Base-by-base conservation (phyloP, 2,113 vertebrate species). In the Tragelaphus scriptus region DNA sequence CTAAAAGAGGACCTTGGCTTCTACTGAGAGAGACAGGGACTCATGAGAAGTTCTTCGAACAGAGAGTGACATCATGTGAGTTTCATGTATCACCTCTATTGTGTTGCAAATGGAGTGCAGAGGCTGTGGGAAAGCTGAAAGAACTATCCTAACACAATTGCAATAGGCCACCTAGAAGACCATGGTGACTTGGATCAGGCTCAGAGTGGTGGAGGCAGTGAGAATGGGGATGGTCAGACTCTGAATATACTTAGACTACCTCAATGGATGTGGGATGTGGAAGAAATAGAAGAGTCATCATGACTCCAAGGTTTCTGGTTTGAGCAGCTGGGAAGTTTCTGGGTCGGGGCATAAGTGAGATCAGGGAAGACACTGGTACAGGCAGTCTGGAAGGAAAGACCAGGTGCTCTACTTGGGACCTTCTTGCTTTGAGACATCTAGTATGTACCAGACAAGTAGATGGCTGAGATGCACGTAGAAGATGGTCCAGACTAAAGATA, bases 201-300 rank as follows among this genome's bases (percentile, higher is more conserved):
- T 91, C 0, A 0, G 47, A 65, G n/a, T 8, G 40, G 30, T 36
- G 25, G 80, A 94, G 16, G 30, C 32, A 79, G 36, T 26, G 17
- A 75, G 84, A 53, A n/a, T 40, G 47, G 15, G 25, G 25, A 36
- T 2, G 51, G 56, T 90, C 44, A 81, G 61, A 82, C 40, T 55
- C 80, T 82, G 21, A 28, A 80, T 12, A 86, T 19, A 44, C 71
- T 68, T 86, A n/a, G 58, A 58, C n/a, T 71, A 4, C 58, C 56
- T 93, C 85, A 58, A 23, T 49, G 28, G 40, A 49, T 49, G 25
- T 51, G n/a, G 17, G 49, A 75, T 79, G 56, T 58, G 17, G 55
- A 85, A 92, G 90, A 91, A 88, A 88, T 0, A 30, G 49, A 79
- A 88, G 56, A 91, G 53, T 63, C n/a, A 14, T 58, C 68, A 79